Percentiles rank a stretch among this genome's conserved stretches.
Evolutionary conservation across 2,888 invertebrate genomes (phyloP).

Genomic region (Gryllus longicercus): DNA sequence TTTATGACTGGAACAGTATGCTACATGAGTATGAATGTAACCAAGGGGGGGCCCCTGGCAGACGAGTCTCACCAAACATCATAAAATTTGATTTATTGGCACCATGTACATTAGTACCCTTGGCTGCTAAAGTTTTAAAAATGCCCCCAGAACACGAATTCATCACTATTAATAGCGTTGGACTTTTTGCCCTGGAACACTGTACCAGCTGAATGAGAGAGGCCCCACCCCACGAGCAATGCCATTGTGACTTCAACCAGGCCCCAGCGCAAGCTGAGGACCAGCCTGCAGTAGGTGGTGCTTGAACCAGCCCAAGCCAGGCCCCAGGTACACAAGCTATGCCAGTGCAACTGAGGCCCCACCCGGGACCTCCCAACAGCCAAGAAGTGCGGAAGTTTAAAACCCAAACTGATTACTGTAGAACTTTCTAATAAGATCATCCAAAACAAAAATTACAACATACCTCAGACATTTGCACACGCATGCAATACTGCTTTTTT

Average conservation of each 20-base stretch:
- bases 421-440: not conserved
- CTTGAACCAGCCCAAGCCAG: constrained; percentile 9
- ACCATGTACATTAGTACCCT: not conserved
- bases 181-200: constrained; percentile 1
- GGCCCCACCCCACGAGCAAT: constrained; percentile 28
- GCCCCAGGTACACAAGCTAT: not conserved
- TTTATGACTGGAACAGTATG: too few relatives aligned
- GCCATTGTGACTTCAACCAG: constrained; percentile 28
- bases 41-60: too few relatives aligned
- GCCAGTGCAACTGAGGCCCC: not conserved
- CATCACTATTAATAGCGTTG: not conserved
- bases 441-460: not conserved
- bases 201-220: not conserved
- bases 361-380: constrained; percentile 2
- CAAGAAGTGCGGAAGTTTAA: constrained; percentile 17
- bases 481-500: not conserved
- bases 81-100: not conserved
- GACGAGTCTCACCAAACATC: not conserved
- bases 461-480: not conserved
- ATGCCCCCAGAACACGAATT: not conserved
- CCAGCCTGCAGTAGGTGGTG: not conserved
- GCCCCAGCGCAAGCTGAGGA: not conserved
- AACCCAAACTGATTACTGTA: constrained; percentile 8
- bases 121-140: not conserved
- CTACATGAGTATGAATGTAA: too few relatives aligned